Evolutionary conservation across 2,888 invertebrate genomes (phyloP).

Genomic region (Melinaea marsaeus): DNA sequence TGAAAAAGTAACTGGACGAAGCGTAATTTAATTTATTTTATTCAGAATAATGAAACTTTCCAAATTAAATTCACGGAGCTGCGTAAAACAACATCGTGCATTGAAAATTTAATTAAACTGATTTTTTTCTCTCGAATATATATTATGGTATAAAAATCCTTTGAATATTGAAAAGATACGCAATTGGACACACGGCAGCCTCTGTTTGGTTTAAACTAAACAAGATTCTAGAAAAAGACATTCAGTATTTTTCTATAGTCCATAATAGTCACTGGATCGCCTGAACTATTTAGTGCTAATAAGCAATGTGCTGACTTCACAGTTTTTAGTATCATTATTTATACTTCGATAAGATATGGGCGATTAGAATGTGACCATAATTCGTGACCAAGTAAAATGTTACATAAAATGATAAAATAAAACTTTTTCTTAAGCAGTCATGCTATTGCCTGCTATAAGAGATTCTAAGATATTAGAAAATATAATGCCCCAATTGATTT

Average conservation of each 20-base stretch:
- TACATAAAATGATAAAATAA: no score
- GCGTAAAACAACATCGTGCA: conserved; percentile 17
- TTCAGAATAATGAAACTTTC: no score
- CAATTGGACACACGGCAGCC: conserved; percentile 23
- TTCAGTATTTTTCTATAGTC: conserved; percentile 13
- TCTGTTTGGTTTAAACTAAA: conserved; percentile 18
- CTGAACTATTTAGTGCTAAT: no score
- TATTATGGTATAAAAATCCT: conserved; percentile 24
- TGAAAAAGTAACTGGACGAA: neutral
- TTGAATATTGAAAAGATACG: conserved; percentile 27
- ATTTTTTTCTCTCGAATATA: conserved; percentile 29
- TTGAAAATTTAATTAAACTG: conserved; percentile 29
- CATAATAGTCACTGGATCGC: no score
- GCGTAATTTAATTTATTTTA: no score
- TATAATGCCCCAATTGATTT: conserved; percentile 19
- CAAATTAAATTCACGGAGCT: conserved; percentile 9
- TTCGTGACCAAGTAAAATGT: no score
- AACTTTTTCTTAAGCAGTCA: conserved; percentile 17
- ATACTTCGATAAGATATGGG: no score
- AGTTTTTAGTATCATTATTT: no score
- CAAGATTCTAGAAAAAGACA: conserved; percentile 21
- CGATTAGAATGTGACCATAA: no score
- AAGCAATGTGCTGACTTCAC: no score
- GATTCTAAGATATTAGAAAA: conserved; percentile 17
- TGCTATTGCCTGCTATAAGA: conserved; percentile 22